These are phyloP conservation scores for Sialis lutaria DNA, from an alignment of 2,888 invertebrate species.

Conservation along the genomic window DNA sequence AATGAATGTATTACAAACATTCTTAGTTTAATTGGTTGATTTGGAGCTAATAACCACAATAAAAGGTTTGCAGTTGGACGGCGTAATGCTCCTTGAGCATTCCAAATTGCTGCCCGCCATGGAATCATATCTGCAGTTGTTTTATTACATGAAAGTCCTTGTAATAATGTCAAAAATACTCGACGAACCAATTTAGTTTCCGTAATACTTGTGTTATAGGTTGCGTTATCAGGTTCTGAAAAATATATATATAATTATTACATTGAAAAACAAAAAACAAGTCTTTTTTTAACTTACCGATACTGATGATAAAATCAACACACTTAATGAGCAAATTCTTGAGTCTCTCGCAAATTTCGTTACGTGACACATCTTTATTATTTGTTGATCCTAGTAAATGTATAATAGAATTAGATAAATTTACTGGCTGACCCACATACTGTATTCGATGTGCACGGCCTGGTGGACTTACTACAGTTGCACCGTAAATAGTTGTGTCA, in stretches of 20 bases:
- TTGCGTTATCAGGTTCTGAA: constrained; percentile 1
- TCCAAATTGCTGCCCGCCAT: constrained; percentile 14
- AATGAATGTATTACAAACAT: constrained; percentile 26
- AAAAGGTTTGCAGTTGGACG: constrained; percentile 27
- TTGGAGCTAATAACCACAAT: constrained; percentile 28
- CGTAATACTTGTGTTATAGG: constrained; percentile 9
- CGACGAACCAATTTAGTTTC: constrained; percentile 28
- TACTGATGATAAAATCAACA: constrained; percentile 28
- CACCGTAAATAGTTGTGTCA: background rate
- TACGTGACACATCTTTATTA: constrained; percentile 15
- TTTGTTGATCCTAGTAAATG: constrained; percentile 1
- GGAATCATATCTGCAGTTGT: background rate
- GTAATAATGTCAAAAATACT: constrained; percentile 31
- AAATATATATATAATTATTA: background rate
- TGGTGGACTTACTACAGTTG: background rate
- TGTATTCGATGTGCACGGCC: constrained; percentile 4
- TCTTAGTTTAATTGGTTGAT: constrained; percentile 24
- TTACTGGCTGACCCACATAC: background rate
- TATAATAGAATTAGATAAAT: background rate
- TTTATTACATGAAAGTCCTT: constrained; percentile 19
- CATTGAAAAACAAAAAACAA: constrained; percentile 12
- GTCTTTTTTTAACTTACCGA: constrained; percentile 13
- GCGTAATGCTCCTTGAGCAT: constrained; percentile 20
- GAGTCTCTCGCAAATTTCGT: constrained; percentile 35
- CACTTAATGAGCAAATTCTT: constrained; percentile 30